Evolutionary conservation across 2,888 invertebrate species (phyloP).

Genomic region (Athrips mouffetella): DNA sequence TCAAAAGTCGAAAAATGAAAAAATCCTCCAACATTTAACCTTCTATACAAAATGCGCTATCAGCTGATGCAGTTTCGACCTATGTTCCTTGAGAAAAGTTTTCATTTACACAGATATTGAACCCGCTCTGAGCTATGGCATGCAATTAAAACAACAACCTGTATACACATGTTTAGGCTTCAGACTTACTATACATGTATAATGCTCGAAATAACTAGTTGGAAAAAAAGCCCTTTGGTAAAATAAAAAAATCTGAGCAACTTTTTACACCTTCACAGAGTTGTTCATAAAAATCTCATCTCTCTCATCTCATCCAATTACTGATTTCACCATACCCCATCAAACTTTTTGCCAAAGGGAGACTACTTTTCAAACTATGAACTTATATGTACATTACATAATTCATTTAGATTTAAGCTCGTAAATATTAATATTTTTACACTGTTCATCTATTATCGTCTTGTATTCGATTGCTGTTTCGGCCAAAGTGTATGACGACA

Average conservation of each 20-base stretch:
- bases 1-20: too few relatives aligned
- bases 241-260: neutral
- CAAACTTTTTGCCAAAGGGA: neutral
- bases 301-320: conserved; percentile 7
- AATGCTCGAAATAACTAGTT: neutral
- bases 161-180: too few relatives aligned
- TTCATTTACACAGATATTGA: too few relatives aligned
- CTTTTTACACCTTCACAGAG: conserved; percentile 1
- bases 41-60: too few relatives aligned
- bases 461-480: conserved; percentile 33
- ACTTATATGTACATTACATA: neutral
- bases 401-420: neutral
- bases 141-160: too few relatives aligned
- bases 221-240: neutral
- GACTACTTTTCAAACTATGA: neutral
- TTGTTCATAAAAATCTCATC: neutral
- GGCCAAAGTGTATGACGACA: conserved; percentile 64
- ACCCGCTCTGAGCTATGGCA: too few relatives aligned
- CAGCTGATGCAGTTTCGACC: too few relatives aligned
- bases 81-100: too few relatives aligned
- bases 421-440: conserved; percentile 7
- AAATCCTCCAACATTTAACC: too few relatives aligned
- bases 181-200: too few relatives aligned
- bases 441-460: conserved; percentile 11
- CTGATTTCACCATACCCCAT: conserved; percentile 7